Percentiles rank a stretch among this genome's conserved stretches.
Conservation (phyloP, 2,888 invertebrate species). For the Archaeoteleia sp. region DNA sequence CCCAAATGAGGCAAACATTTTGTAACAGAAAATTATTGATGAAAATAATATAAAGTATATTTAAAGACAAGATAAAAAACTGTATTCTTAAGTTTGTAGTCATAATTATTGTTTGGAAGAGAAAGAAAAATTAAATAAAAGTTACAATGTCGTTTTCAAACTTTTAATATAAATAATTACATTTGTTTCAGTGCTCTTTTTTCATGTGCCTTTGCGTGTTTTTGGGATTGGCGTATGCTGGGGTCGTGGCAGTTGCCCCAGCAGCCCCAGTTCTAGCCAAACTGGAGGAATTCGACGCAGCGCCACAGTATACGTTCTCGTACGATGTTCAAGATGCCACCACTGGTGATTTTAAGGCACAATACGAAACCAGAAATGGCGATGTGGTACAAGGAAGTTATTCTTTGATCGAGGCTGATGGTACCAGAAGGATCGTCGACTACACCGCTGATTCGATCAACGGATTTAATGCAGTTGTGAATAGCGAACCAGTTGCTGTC, state of each 20-base stretch:
- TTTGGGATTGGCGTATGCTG: constrained; percentile 28
- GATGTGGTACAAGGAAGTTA: constrained; percentile 67
- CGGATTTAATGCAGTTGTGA: constrained; percentile 50
- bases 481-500: constrained; percentile 29
- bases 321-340: constrained; percentile 67
- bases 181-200: constrained; percentile 17
- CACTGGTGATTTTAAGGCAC: constrained; percentile 69
- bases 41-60: no score
- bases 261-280: constrained; percentile 54
- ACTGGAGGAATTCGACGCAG: constrained; percentile 54
- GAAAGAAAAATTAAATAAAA: constrained; percentile 6
- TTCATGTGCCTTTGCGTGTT: constrained; percentile 14
- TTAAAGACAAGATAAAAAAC: no score
- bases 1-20: no score
- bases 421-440: constrained; percentile 62
- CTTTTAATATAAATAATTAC: constrained; percentile 11
- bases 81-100: constrained; percentile 69
- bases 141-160: no score
- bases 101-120: constrained; percentile 1
- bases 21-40: no score
- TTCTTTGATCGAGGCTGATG: constrained; percentile 65
- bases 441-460: constrained; percentile 62
- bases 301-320: constrained; percentile 58
- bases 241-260: constrained; percentile 36
- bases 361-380: constrained; percentile 63